Percentiles rank a stretch among this genome's conserved stretches.
phyloP scores from a whole-genome alignment of 1,140 invertebrate genomes.

The Galendromus occidentalis region DNA sequence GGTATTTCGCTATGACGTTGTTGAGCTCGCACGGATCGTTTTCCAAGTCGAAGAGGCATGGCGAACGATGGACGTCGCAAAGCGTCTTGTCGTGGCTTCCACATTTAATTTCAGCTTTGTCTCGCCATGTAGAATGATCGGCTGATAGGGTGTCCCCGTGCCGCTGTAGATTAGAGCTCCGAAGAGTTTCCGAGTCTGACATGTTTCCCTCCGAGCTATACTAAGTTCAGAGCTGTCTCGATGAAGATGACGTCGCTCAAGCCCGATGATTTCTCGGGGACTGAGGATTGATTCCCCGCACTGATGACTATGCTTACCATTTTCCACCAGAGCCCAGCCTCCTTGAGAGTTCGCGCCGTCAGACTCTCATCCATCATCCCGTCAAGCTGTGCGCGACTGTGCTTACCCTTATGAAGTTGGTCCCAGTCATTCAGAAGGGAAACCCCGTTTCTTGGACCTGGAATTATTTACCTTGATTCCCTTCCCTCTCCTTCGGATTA shows the following conservation, averaged over 20 bases:
- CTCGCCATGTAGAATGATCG: too few relatives aligned
- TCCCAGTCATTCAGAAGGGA: background rate
- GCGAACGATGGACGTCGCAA: background rate
- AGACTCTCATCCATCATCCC: background rate
- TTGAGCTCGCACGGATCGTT: conserved; percentile 1
- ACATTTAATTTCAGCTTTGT: too few relatives aligned
- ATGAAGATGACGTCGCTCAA: too few relatives aligned
- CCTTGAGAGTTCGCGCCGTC: background rate
- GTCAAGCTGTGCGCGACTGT: background rate
- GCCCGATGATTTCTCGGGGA: too few relatives aligned
- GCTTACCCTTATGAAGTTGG: background rate
- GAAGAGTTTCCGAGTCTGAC: too few relatives aligned
- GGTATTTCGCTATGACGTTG: background rate
- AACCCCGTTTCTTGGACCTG: background rate
- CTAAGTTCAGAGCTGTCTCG: too few relatives aligned
- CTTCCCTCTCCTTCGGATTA: background rate
- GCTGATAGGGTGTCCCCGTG: too few relatives aligned
- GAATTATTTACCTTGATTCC: background rate
- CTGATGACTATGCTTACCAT: too few relatives aligned
- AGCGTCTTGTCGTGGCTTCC: too few relatives aligned
- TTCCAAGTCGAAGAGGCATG: background rate
- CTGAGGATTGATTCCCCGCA: too few relatives aligned
- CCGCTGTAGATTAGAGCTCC: too few relatives aligned
- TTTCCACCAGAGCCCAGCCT: conserved; percentile 1
- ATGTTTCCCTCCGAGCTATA: too few relatives aligned